Percentiles rank a stretch among this genome's conserved stretches.
phyloP scores from a whole-genome alignment of 2,888 invertebrate genomes.

The Pollenia amentaria region DNA sequence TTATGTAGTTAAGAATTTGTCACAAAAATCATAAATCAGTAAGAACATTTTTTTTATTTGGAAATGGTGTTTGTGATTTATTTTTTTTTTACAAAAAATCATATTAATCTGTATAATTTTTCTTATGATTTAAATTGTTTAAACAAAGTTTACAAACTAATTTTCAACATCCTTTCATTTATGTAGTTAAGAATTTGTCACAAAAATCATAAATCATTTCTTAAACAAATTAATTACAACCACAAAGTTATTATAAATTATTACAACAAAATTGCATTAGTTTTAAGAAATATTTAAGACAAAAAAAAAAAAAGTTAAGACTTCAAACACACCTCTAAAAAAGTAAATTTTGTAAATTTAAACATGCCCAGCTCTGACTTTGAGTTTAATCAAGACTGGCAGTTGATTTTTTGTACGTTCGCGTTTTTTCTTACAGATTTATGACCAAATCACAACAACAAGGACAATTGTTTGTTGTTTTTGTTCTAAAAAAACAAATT shows the following conservation, averaged over 20 bases:
- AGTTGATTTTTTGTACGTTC: slow-evolving; percentile 44
- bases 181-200: slow-evolving; percentile 27
- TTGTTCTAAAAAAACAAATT: slow-evolving; percentile 6
- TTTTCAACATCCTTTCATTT: slow-evolving; percentile 12
- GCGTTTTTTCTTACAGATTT: slow-evolving; percentile 48
- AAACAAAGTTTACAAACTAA: background rate
- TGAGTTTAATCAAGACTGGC: slow-evolving; percentile 71
- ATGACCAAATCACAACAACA: slow-evolving; percentile 48
- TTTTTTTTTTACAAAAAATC: background rate
- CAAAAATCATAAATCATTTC: slow-evolving; percentile 46
- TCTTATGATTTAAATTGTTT: background rate
- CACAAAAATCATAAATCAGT: slow-evolving; percentile 38
- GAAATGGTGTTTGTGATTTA: too few species aligned
- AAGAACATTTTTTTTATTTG: too few species aligned
- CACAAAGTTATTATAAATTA: slow-evolving; percentile 60
- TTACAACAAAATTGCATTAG: slow-evolving; percentile 66
- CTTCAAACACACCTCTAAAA: slow-evolving; percentile 53
- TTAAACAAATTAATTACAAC: slow-evolving; percentile 47
- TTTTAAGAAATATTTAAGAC: slow-evolving; percentile 43
- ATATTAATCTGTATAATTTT: slow-evolving; percentile 1
- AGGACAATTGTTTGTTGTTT: slow-evolving; percentile 47
- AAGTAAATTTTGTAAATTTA: too few species aligned
- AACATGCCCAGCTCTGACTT: slow-evolving; percentile 47
- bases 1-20: slow-evolving; percentile 25
- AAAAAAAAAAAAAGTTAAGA: background rate